phyloP scores from a whole-genome alignment of 2,888 invertebrate species.

The Cheilosia vernalis region DNA sequence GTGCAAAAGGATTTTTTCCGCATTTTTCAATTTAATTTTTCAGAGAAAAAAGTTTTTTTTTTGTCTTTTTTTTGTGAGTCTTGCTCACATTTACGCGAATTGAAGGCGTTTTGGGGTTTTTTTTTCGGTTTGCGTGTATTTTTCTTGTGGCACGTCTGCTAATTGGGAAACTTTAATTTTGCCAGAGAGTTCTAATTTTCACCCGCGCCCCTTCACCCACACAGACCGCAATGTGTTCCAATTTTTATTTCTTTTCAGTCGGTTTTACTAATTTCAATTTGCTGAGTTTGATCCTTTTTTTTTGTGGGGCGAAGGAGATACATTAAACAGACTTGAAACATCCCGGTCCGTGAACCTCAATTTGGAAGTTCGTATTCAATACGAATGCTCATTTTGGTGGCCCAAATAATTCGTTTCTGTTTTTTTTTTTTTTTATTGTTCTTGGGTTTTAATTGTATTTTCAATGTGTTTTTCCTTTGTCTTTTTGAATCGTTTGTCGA shows the following conservation, averaged over 20 bases:
- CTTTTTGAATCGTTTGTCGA: background rate
- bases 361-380: slow-evolving; percentile 62
- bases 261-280: slow-evolving; percentile 55
- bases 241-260: slow-evolving; percentile 20
- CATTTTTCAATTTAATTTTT: slow-evolving; percentile 18
- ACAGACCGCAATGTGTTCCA: slow-evolving; percentile 7
- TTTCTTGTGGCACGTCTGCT: slow-evolving; percentile 55
- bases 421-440: slow-evolving; percentile 7
- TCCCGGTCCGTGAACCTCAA: slow-evolving; percentile 40
- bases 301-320: slow-evolving; percentile 1
- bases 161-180: slow-evolving; percentile 71
- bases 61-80: background rate
- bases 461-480: slow-evolving; percentile 5
- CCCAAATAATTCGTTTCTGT: slow-evolving; percentile 9
- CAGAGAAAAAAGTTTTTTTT: background rate
- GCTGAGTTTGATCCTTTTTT: slow-evolving; percentile 49
- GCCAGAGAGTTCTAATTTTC: slow-evolving; percentile 10
- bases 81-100: background rate
- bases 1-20: background rate
- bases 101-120: slow-evolving; percentile 14
- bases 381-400: slow-evolving; percentile 57
- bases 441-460: slow-evolving; percentile 61
- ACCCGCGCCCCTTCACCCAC: background rate
- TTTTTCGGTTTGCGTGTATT: background rate
- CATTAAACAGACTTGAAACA: slow-evolving; percentile 3